Evolutionary conservation across 2,797 vertebrate genomes (phyloP), one percentile per base, ranked within the genome.

Genomic region (Dallia pectoralis): DNA sequence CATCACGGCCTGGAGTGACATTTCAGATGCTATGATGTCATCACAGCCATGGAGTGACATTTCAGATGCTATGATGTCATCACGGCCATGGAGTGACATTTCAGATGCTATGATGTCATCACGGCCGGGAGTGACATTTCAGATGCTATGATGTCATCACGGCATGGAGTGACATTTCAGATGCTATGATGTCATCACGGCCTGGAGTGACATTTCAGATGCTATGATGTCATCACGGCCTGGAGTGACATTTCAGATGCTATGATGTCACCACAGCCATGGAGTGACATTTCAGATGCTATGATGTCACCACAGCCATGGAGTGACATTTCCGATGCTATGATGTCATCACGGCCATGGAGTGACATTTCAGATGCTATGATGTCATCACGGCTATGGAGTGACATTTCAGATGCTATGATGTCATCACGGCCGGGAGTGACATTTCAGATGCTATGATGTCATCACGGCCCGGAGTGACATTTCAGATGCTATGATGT

Each of bases 341-440:
- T 56, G 53, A 56, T 25, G 53, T 56, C 53, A 25, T 59, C 25
- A n/a, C 25, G 53, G n/a, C n/a, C n/a, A n/a, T n/a, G n/a, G n/a
- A n/a, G n/a, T n/a, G n/a, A n/a, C n/a, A n/a, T n/a, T n/a, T n/a
- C n/a, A n/a, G n/a, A n/a, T n/a, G n/a, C n/a, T n/a, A n/a, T 56
- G 51, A n/a, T 59, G 53, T 59, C 53, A 12, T 25, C 53, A 25
- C 9, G 22, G 53, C 22, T 2, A n/a, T 56, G 4, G n/a, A 59
- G 53, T 59, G 53, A 59, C 53, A 59, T 59, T 25, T 25, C 53
- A 59, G 53, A 59, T 59, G 53, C 53, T 27, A 56, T 56, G 53
- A 56, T 25, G 53, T 56, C 53, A 25, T 59, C 25, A n/a, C 25
- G 53, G n/a, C n/a, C n/a, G n/a, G n/a, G n/a, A n/a, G n/a, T n/a